Conservation (phyloP, 2,888 invertebrate genomes). For the Eupithecia pulchellata region DNA sequence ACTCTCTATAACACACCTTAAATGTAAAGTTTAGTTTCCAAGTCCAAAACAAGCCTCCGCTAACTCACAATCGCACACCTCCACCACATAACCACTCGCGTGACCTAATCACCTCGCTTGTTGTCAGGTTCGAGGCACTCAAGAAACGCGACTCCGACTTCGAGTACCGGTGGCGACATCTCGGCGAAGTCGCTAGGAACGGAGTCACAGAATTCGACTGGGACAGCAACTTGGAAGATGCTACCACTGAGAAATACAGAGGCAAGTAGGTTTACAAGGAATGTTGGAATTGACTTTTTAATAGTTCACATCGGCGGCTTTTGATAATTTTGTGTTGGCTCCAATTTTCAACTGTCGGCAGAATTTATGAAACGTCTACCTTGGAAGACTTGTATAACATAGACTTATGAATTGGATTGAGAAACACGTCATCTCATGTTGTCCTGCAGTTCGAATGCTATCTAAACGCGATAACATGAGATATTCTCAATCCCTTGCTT, state of each 20-base stretch:
- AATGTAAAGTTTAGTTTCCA: background rate
- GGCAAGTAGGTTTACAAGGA: conserved; percentile 64
- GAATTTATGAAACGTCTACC: background rate
- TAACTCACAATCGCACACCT: background rate
- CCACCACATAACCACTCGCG: conserved; percentile 21
- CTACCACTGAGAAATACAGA: conserved; percentile 80
- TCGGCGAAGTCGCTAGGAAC: conserved; percentile 91
- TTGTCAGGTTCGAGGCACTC: conserved; percentile 90
- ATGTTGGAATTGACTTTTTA: background rate
- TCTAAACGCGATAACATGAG: no score
- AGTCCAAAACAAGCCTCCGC: background rate
- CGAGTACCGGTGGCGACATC: conserved; percentile 92
- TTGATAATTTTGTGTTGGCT: background rate
- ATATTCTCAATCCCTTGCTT: no score
- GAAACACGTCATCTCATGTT: no score
- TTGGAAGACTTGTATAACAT: no score
- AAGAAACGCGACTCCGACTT: conserved; percentile 93
- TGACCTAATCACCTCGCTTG: conserved; percentile 42
- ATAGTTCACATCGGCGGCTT: background rate
- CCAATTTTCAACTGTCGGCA: background rate
- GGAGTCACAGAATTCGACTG: conserved; percentile 95
- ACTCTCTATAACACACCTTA: background rate
- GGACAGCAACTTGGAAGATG: conserved; percentile 93
- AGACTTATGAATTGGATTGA: no score
- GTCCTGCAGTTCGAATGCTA: no score